These are phyloP conservation scores for Elachura formosa DNA, from an alignment of 2,113 vertebrate genomes.

Conservation along the genomic window DNA sequence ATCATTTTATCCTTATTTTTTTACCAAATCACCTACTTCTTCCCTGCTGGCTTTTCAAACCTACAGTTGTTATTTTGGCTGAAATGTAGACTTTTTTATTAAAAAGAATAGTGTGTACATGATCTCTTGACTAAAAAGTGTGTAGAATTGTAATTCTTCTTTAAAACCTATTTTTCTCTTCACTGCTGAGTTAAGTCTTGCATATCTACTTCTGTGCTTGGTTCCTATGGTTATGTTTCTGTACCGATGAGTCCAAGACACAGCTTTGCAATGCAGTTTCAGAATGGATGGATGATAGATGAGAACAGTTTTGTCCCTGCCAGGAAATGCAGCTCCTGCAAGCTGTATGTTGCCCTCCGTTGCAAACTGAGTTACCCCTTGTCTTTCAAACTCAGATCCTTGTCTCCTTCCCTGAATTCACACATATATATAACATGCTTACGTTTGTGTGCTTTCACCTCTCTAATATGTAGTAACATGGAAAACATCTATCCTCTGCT, in stretches of 20 bases:
- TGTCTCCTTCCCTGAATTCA: not conserved
- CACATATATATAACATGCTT: not conserved
- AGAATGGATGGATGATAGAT: constrained; percentile 65
- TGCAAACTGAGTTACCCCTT: not conserved
- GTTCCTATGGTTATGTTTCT: constrained; percentile 66
- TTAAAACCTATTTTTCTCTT: constrained; percentile 20
- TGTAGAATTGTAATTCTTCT: not conserved
- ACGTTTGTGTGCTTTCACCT: not conserved
- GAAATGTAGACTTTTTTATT: not conserved
- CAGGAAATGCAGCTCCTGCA: not conserved
- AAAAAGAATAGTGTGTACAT: not conserved
- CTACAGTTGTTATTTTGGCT: not conserved
- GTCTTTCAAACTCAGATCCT: not conserved
- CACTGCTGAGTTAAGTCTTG: constrained; percentile 56
- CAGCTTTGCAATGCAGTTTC: constrained; percentile 60
- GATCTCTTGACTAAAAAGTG: not conserved
- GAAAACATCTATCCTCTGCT: not conserved
- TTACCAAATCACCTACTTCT: not conserved
- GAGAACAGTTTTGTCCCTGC: not conserved
- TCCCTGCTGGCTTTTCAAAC: not conserved
- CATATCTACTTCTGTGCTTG: constrained; percentile 64
- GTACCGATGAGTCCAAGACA: constrained; percentile 54
- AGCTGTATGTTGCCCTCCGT: not conserved
- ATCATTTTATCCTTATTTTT: not conserved
- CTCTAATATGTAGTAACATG: not conserved